These are phyloP conservation scores for Todiramphus chloris DNA, from an alignment of 2,113 vertebrate genomes.

Conservation along the genomic window DNA sequence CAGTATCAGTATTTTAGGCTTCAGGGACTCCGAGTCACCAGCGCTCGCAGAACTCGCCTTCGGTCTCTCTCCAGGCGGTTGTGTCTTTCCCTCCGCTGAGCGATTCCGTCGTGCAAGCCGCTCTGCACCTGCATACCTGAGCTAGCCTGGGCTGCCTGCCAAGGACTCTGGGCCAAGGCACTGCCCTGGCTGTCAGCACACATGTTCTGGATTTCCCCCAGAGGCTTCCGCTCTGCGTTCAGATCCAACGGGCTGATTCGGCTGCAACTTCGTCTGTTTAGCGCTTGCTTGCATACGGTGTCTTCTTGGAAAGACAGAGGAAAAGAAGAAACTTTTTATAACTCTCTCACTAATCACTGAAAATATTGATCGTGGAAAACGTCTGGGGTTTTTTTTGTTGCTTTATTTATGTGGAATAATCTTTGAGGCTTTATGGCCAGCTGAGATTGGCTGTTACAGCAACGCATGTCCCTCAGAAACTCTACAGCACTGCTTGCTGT, in stretches of 20 bases:
- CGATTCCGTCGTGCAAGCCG: slow-evolving; percentile 51
- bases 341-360: neutral
- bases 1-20: neutral
- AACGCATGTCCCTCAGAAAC: neutral
- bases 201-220: slow-evolving; percentile 70
- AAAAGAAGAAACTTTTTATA: neutral
- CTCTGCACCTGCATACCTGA: slow-evolving; percentile 33
- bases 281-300: slow-evolving; percentile 61
- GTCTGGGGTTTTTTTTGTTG: neutral
- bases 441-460: neutral
- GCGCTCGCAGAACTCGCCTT: slow-evolving; percentile 73
- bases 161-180: slow-evolving; percentile 17
- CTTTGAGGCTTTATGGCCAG: neutral
- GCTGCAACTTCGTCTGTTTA: slow-evolving; percentile 66
- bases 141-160: slow-evolving; percentile 61
- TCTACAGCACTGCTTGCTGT: neutral
- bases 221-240: slow-evolving; percentile 59
- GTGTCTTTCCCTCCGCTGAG: slow-evolving; percentile 84
- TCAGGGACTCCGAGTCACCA: fast-evolving
- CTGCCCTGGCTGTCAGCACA: slow-evolving; percentile 43
- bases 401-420: neutral
- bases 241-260: slow-evolving; percentile 32
- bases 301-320: slow-evolving; percentile 74
- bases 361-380: neutral
- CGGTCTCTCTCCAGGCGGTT: slow-evolving; percentile 93